Base-by-base conservation (phyloP, 2,888 invertebrate genomes). In the Helicoverpa assulta region DNA sequence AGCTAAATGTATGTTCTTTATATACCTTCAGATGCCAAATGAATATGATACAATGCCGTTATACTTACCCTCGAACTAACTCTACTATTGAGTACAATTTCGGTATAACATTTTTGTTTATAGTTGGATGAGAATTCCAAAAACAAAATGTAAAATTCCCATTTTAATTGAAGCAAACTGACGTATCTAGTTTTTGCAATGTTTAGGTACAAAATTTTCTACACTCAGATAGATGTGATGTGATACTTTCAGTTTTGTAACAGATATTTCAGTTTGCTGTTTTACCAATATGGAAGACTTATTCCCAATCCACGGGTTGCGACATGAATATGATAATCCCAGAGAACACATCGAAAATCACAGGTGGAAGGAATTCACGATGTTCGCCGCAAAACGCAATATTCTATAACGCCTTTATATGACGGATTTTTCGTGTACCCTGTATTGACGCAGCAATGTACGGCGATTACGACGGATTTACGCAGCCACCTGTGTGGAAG, bases 241-340 rank as follows among this genome's bases (percentile, higher is more conserved):
- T 18, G 21, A 56, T 71, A 71, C 67, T 73, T 70, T 55, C 76
- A 64, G 70, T 75, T 61, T 54, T 50, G 61, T 50, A 59, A 29
- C 40, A 52, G 18, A 72, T 73, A 79, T 75, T 66, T 66, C 73
- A 78, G 73, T 77, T 80, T 19, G 40, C 64, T 73, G 68, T 81
- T 82, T 82, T 78, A 59, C 71, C 82, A 85, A 85, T 86, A 84
- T 76, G 76, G 64, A 73, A 78, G 83, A 81, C 81, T 86, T 83
- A 84, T 83, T 77, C 72, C 63, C 67, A 63, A 58, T 71, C 69
- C 61, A 62, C 61, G 54, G 63, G 71, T 83, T 85, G 85, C 83
- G 83, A 86, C 84, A 84, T 85, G 85, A 85, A 88, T 87, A 89
- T 88, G 86, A 85, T 89, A 89, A 88, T 88, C 87, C 81, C 76